phyloP scores from a whole-genome alignment of 2,888 invertebrate genomes.

The Habrosyne pyritoides region DNA sequence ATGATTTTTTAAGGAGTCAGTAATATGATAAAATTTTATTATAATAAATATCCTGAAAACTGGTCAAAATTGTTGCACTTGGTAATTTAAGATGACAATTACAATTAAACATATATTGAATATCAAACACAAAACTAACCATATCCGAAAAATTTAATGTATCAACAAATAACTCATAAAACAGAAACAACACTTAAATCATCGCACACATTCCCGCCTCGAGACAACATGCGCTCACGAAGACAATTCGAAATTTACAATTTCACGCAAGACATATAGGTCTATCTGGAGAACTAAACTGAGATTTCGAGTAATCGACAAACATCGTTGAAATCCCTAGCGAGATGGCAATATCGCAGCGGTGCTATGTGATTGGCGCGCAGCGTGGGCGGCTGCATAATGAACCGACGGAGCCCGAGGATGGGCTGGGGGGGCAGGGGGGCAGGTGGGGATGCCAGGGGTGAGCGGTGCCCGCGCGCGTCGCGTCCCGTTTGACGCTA shows the following conservation, averaged over 20 bases:
- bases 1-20: too few relatives aligned
- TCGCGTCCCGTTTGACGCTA: conserved; percentile 55
- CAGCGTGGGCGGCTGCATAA: conserved; percentile 79
- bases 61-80: too few relatives aligned
- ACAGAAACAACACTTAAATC: too few relatives aligned
- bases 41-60: too few relatives aligned
- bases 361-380: conserved; percentile 79
- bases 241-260: neutral
- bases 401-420: conserved; percentile 57
- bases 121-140: too few relatives aligned
- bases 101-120: too few relatives aligned
- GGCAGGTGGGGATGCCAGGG: conserved; percentile 40
- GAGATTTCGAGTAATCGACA: conserved; percentile 52
- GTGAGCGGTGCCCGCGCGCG: conserved; percentile 36
- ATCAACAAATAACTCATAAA: too few relatives aligned
- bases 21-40: too few relatives aligned
- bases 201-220: neutral
- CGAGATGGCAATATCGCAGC: conserved; percentile 74
- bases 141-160: too few relatives aligned
- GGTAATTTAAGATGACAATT: too few relatives aligned
- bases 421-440: conserved; percentile 39
- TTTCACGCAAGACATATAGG: conserved; percentile 2
- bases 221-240: neutral
- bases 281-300: conserved; percentile 28
- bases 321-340: conserved; percentile 69